phyloP scores from a whole-genome alignment of 2,888 invertebrate species.

The Spatulosminthurus flaviceps region DNA sequence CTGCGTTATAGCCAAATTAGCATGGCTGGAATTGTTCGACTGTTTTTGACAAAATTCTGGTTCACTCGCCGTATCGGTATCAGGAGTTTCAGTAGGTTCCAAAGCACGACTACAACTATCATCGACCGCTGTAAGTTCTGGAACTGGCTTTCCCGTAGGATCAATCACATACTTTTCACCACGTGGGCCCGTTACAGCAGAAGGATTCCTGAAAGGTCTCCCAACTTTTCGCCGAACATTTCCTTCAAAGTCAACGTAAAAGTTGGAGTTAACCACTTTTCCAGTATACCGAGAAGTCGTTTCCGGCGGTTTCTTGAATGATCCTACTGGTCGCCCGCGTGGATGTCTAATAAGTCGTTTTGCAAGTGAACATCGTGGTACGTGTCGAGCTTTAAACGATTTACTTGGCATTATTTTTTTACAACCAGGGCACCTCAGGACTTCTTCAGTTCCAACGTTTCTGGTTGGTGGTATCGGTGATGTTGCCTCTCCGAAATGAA shows the following conservation, averaged over 20 bases:
- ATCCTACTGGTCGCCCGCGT: no score
- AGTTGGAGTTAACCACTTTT: background rate
- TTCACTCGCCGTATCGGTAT: no score
- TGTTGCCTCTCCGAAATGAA: constrained; percentile 35
- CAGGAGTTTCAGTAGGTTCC: background rate
- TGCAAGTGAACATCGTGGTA: background rate
- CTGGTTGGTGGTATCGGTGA: background rate
- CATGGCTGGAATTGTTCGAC: no score
- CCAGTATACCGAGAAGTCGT: background rate
- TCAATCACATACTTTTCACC: constrained; percentile 1
- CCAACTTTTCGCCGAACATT: background rate
- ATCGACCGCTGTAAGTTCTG: background rate
- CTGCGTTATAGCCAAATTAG: no score
- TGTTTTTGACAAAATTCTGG: no score
- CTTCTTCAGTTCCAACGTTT: background rate
- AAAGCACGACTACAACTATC: background rate
- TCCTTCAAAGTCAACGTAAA: background rate
- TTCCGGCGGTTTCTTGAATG: background rate
- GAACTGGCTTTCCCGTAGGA: background rate
- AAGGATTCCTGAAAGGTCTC: constrained; percentile 23
- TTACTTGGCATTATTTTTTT: background rate
- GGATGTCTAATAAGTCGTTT: background rate
- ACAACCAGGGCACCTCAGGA: constrained; percentile 3
- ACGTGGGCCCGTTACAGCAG: background rate
- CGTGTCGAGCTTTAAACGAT: background rate